These are phyloP conservation scores for Microcebus ravelobensis DNA, from an alignment of 2,113 vertebrate genomes.

Conservation along the genomic window DNA sequence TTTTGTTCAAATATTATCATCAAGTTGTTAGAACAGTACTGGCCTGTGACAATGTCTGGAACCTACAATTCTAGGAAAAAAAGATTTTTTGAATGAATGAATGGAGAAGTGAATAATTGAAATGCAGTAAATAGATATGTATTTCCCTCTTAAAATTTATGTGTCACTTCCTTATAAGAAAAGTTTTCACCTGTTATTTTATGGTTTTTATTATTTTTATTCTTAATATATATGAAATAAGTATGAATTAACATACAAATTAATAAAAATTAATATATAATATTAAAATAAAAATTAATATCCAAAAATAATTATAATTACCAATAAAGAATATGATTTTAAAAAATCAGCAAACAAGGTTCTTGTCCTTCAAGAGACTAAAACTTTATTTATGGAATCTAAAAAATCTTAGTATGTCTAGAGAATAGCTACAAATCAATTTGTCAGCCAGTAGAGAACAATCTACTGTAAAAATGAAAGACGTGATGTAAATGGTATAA, in stretches of 20 bases:
- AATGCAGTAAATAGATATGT: neutral
- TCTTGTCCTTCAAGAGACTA: neutral
- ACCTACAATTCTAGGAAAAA: neutral
- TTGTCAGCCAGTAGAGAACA: constrained; percentile 11
- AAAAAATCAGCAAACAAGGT: neutral
- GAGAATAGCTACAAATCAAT: constrained; percentile 6
- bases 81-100: neutral
- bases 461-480: constrained; percentile 49
- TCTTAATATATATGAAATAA: neutral
- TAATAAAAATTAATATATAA: neutral
- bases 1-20: neutral
- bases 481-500: neutral
- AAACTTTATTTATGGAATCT: neutral
- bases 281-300: neutral
- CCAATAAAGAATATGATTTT: neutral
- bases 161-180: neutral
- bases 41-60: neutral
- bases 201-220: neutral
- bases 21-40: neutral
- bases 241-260: neutral
- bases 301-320: neutral
- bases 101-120: neutral
- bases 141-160: neutral
- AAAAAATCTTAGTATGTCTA: neutral
- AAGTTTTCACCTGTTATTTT: neutral